Base-by-base conservation (phyloP, 92 coral and sea anemone genomes). In the Parazoanthus swiftii region DNA sequence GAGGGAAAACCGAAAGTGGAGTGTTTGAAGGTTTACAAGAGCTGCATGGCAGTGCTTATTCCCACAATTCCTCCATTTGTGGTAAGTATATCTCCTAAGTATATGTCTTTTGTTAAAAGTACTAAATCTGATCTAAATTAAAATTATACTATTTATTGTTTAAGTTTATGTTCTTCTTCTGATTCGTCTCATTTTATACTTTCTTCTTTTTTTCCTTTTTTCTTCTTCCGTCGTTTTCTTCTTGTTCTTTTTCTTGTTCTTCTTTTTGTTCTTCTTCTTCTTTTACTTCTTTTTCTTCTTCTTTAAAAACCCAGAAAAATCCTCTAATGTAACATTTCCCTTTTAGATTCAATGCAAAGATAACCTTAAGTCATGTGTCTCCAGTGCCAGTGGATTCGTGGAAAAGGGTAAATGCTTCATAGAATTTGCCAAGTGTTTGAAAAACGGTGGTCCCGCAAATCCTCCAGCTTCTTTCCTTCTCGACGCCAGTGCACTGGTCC, bases 21-120 rank as follows among this genome's bases (percentile, higher is more conserved):
- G 8, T 93, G 96, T 79, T 4, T 80, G 51, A 86, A 88, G 73
- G 88, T 88, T 10, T 92, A 89, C 94, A 88, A 88, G 85, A 88
- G 14, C 35, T 93, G 96, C 67, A 82, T 90, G 90, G 91, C 85
- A 6, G 93, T 91, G 37, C 89, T 90, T 43, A 67, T 91, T 46
- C 94, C 96, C 21, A 91, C 93, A 21, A 50, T 85, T 29, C 95
- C 93, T 38, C 89, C 89, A n/a, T 92, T 76, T 76, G 54, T 93
- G 81, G 96, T 93, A 86, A 81, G 95, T 89, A 71, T 54, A 54
- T 11, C 58, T 51, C 16, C 58, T 18, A 51, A 51, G 3, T 51
- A 51, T 51, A 51, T 51, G 13, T 8, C 58, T 10, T 8, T 51
- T 51, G 58, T 51, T 51, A 13, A 51, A 51, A 51, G 16, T 51